Conservation (phyloP, 2,113 vertebrate species). For the Corvus hawaiiensis region DNA sequence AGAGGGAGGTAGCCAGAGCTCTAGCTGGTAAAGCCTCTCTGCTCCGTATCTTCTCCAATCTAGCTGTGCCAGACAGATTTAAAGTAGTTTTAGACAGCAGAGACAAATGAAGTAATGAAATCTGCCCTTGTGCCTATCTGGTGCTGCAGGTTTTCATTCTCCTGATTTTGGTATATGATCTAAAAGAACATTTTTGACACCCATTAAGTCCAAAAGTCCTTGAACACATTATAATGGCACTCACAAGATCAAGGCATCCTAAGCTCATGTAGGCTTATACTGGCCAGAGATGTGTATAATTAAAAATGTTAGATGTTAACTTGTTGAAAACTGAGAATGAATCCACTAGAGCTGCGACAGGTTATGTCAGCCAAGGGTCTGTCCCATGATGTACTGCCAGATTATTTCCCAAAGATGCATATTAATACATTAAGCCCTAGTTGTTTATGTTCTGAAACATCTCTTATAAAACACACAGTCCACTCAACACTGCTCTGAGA, state of each 20-base stretch:
- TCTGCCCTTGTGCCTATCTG: not conserved
- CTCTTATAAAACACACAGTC: not conserved
- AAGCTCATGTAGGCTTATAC: not conserved
- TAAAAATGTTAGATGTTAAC: not conserved
- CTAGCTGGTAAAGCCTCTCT: not conserved
- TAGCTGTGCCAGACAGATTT: not conserved
- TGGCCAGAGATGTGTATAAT: not conserved
- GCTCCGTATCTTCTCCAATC: not conserved
- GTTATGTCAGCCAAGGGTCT: not conserved
- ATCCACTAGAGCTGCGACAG: not conserved
- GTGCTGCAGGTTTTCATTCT: not conserved
- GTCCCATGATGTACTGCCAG: not conserved
- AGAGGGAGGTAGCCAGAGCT: not conserved
- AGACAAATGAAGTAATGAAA: not conserved
- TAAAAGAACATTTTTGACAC: not conserved
- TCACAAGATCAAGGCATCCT: not conserved
- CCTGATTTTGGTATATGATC: not conserved
- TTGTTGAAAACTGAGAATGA: not conserved
- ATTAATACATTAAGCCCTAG: not conserved
- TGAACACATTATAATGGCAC: not conserved
- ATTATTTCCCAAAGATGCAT: not conserved
- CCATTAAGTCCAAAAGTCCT: not conserved
- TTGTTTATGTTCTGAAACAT: slow-evolving; percentile 1
- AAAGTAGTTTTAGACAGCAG: not conserved
- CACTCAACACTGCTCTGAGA: not conserved